phyloP scores from a whole-genome alignment of 2,888 invertebrate genomes.

The Schizotus pectinicornis region DNA sequence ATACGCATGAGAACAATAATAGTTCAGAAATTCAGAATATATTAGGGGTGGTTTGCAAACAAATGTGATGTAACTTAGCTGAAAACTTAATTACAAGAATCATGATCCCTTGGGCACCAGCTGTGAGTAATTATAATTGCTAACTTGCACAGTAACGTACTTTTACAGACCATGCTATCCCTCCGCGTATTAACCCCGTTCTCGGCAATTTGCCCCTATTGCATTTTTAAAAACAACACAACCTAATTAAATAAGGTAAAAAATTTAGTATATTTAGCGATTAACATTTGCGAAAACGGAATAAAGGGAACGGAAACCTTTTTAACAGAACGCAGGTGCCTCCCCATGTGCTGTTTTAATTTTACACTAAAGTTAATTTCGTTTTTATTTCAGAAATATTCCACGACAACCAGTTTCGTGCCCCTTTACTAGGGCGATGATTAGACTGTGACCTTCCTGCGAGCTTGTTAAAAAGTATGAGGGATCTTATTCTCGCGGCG shows the following conservation, averaged over 20 bases:
- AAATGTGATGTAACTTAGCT: conserved; percentile 44
- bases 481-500: conserved; percentile 10
- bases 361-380: conserved; percentile 11
- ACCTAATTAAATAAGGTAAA: too few species aligned
- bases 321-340: conserved; percentile 17
- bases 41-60: conserved; percentile 40
- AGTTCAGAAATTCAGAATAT: conserved; percentile 41
- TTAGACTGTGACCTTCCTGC: conserved; percentile 11
- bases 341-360: conserved; percentile 13
- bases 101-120: conserved; percentile 46
- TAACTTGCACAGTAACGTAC: conserved; percentile 41
- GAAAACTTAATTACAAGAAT: conserved; percentile 50
- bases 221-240: neutral
- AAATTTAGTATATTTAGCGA: too few species aligned
- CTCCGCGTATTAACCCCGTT: neutral
- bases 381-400: conserved; percentile 18
- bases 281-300: neutral
- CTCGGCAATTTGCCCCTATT: too few species aligned
- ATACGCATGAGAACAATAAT: conserved; percentile 35
- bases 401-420: neutral
- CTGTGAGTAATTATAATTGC: conserved; percentile 47
- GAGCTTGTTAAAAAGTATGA: conserved; percentile 21
- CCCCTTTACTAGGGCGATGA: neutral
- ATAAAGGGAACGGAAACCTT: conserved; percentile 5
- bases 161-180: conserved; percentile 32